Base-by-base conservation (phyloP, 2,888 invertebrate genomes). In the Drosophila mercatorum region DNA sequence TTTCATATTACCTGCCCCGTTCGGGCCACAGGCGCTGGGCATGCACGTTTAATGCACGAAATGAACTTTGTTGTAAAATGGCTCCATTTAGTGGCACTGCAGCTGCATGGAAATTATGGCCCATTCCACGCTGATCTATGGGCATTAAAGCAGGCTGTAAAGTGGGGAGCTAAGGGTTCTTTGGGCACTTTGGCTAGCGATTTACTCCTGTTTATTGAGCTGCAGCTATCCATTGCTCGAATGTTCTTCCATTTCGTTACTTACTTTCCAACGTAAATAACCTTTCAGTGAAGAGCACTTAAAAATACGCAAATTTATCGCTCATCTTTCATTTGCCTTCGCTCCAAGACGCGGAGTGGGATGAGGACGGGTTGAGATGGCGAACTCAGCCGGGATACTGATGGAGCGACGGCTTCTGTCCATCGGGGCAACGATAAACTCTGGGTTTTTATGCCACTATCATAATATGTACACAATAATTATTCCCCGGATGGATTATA, bases 391-490 rank as follows among this genome's bases (percentile, higher is more conserved):
- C 5, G 28, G 34, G 36, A 44, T 17, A 17, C 56, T 14, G 44
- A 14, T 49, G 34, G 31, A 53, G 22, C 10, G 44, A 55, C 55
- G 58, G 55, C 66, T 63, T 70, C 58, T 68, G 76, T 75, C 79
- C 85, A 76, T 86, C 74, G 66, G 62, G 67, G 61, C 76, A 72
- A 47, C 87, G 67, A 88, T 83, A 81, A 85, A 89, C 79, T 78
- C 81, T 77, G 75, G 75, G 75, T 74, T 77, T 72, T 84, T 69
- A 66, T 75, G 67, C 78, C 67, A 71, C 84, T 89, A 74, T 89
- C 88, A 88, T 89, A 86, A 89, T 86, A 80, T 87, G 86, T 87
- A 87, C 90, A 88, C 88, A 87, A 89, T 87, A 85, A 87, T 87
- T 87, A 88, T 89, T 85, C 85, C 86, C 88, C 75, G 72, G 86